Base-by-base conservation (phyloP, 2,888 invertebrate genomes). In the Leucoma salicis region DNA sequence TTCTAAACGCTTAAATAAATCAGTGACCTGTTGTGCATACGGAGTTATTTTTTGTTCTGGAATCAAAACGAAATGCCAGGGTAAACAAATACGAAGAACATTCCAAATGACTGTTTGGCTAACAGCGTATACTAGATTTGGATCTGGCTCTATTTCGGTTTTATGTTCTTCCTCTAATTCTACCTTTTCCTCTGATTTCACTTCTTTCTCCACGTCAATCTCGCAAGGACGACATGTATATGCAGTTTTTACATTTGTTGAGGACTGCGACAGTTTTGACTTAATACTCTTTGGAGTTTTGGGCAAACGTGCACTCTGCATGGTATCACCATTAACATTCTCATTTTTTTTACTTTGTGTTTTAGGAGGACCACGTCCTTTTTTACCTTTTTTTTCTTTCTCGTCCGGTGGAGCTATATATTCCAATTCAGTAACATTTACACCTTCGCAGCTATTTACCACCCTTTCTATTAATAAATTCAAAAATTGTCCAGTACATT, bases 41-140 rank as follows among this genome's bases (percentile, higher is more conserved):
- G 74, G 71, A 16, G 81, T 82, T 2, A 42, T 52, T 27, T 58
- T 75, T 31, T 68, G 61, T 47, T 85, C 79, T 0, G 83, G 78
- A n/a, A 74, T 14, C 15, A 82, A 49, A 12, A 63, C 54, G 39
- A 86, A 89, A 47, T 87, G 81, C 82, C 87, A 86, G 0, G 89
- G 89, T 35, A 89, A 64, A 45, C 82, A 86, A 31, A 82, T 76
- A 16, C 63, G 66, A 6, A 89, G 59, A 10, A 89, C 71, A 38
- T 83, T 89, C 84, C 83, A 84, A 50, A 89, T 81, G 11, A 74
- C 77, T 1, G 68, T 44, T 57, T 84, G 84, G 42, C 74, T 76
- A 7, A 89, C 78, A 10, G 77, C 61, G 42, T 89, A 89, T 1
- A 58, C 70, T 39, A 86, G 35, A 16, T 78, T 66, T 4, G 74